Percentiles rank a stretch among this genome's conserved stretches.
These are phyloP conservation scores for Electrona antarctica DNA, from an alignment of 2,113 vertebrate species.

Conservation along the genomic window DNA sequence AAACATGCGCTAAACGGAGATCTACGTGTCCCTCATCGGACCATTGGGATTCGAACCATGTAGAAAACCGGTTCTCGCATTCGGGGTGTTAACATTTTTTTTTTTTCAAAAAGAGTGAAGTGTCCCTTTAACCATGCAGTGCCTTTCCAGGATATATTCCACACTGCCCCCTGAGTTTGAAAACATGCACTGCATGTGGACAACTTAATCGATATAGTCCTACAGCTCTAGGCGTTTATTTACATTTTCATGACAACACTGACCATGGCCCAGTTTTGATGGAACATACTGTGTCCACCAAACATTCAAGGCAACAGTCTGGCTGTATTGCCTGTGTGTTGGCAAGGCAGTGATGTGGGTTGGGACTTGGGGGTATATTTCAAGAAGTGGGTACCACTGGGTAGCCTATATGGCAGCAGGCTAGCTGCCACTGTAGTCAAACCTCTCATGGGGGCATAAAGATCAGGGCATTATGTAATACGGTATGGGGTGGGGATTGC, in stretches of 20 bases:
- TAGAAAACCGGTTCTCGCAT: no score
- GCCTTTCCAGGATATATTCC: not conserved
- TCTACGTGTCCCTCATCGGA: no score
- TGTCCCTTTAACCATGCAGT: no score
- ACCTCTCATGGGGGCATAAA: slow-evolving; percentile 16
- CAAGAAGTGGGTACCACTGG: no score
- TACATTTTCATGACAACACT: not conserved
- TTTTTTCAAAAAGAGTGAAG: no score
- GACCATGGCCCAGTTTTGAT: slow-evolving; percentile 35
- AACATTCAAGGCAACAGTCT: not conserved
- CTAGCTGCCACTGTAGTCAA: not conserved
- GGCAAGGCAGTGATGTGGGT: not conserved
- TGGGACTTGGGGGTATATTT: not conserved
- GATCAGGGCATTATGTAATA: not conserved
- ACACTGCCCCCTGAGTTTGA: slow-evolving; percentile 14
- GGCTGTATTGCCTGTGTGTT: not conserved
- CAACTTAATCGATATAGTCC: not conserved
- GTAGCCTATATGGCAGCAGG: not conserved
- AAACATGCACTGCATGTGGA: not conserved
- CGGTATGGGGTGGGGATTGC: not conserved
- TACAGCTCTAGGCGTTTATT: not conserved
- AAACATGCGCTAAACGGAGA: no score
- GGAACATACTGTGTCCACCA: not conserved
- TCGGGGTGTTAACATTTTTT: no score
- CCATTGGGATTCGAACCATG: no score